Evolutionary conservation across 2,888 invertebrate genomes (phyloP), one percentile per base, ranked within the genome.

Genomic region (Rosalia funebris): DNA sequence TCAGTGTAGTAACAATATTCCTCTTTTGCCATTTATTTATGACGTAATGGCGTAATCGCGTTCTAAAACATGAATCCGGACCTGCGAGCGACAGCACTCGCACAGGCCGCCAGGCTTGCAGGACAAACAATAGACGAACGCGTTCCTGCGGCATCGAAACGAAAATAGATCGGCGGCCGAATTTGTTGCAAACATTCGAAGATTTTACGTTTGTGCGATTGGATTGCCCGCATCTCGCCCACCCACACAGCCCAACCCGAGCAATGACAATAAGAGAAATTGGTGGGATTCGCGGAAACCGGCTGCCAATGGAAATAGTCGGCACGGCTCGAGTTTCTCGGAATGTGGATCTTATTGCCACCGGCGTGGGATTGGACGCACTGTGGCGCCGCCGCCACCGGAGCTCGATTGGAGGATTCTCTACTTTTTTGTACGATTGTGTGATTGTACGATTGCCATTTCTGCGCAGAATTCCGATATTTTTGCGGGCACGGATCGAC

Each of bases 251-350:
- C 62, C 66, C 70, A 70, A 68, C 69, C 68, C 70, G 72, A 70
- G 76, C 79, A 81, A 80, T 81, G 80, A 80, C 80, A 81, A 81
- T 80, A 77, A 74, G 78, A 80, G 80, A 81, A 81, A 80, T 79
- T 77, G 74, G 75, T 72, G 74, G 76, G 79, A 80, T 80, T 80
- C 79, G 79, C 75, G 79, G 77, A 77, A 74, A 73, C 72, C 66
- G 66, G 56, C 72, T 67, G 69, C 80, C 81, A 80, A 81, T 81
- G 71, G 76, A 70, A 75, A 76, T 76, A 77, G 75, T 75, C 76
- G 76, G 75, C 77, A 75, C 75, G 58, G 72, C 72, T 73, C 71
- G 78, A 80, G 78, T 80, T 80, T 80, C 79, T 80, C 77, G 77
- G 73, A 78, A 77, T 79, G 79, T 77, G 75, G 78, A 78, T 78